Conservation (phyloP, 2,797 vertebrate species). For the Scleropages formosus region DNA sequence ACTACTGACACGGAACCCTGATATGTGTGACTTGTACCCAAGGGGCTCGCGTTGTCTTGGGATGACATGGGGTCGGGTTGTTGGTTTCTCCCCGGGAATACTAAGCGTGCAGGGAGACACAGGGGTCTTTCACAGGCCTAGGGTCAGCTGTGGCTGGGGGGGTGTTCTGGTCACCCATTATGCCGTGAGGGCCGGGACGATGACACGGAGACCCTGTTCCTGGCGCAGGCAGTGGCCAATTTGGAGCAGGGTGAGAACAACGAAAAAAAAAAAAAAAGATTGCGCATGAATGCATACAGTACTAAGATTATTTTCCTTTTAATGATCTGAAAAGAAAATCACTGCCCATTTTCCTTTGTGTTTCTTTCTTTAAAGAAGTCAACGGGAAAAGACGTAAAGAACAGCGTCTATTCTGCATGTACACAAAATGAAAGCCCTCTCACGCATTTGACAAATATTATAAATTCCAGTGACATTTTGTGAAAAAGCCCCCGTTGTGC, state of each 20-base stretch:
- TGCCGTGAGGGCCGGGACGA: slow-evolving; percentile 34
- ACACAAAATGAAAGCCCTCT: no score
- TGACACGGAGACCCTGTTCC: slow-evolving; percentile 63
- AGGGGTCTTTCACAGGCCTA: slow-evolving; percentile 61
- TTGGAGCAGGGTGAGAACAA: slow-evolving; percentile 12
- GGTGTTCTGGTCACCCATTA: slow-evolving; percentile 57
- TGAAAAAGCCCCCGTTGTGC: no score
- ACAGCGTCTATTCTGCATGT: not conserved
- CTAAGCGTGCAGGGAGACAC: slow-evolving; percentile 59
- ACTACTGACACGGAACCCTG: not conserved
- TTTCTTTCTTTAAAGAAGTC: not conserved
- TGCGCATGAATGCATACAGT: slow-evolving; percentile 14
- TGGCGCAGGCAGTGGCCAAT: slow-evolving; percentile 33
- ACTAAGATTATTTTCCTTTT: slow-evolving; percentile 10
- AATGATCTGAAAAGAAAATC: slow-evolving; percentile 10
- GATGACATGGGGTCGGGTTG: not conserved
- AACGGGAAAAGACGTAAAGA: not conserved
- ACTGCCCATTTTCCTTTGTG: not conserved
- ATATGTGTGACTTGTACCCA: not conserved
- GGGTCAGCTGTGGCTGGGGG: slow-evolving; percentile 40
- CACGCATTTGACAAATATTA: no score
- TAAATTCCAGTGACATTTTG: no score
- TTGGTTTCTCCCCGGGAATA: slow-evolving; percentile 54
- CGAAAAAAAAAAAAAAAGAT: not conserved
- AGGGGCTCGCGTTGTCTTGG: not conserved